Base-by-base conservation (phyloP, 2,113 vertebrate genomes). In the Pterocles orientalis region DNA sequence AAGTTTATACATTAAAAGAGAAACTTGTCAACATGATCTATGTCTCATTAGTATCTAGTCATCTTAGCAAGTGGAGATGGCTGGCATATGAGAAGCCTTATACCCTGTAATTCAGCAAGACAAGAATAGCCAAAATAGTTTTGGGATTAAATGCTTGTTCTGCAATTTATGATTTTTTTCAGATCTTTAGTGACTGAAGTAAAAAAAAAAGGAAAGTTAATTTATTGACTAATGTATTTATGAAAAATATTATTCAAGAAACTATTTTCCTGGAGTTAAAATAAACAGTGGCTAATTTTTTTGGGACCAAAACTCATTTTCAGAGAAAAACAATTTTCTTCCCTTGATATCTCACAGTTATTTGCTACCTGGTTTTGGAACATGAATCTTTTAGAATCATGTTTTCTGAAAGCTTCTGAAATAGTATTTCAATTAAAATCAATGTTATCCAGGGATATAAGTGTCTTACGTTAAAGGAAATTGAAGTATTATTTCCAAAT, bases 251-350 rank as follows among this genome's bases (percentile, higher is more conserved):
- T 61, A 31, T 31, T 36, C 1, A 13, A 58, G 7, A 26, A 66
- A 26, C 1, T 10, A 1, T 16, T 70, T 82, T 43, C 6, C 16
- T 45, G 6, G 62, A 47, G 31, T 17, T 36, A 1, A 0, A 28
- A 18, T 68, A 25, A 88, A 50, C 70, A 60, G 11, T 10, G 53
- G 14, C 7, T 71, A 23, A 28, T 3, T 16, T 20, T 45, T 50
- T 31, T 16, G 19, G 20, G n/a, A 6, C 2, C 36, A 29, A 57
- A 16, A 2, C 1, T 68, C 2, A 25, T 60, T 93, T 85, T 62
- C n/a, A 79, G 9, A 4, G 3, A 54, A 77, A 66, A 18, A 0
- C 2, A 29, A 12, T 18, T 65, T 77, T 87, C 23, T 26, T 76
- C 25, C 31, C n/a, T 47, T 41, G 6, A 9, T 79, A 70, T 79